These are phyloP conservation scores for Drosophila nr. perissopoda DNA, from an alignment of 2,888 invertebrate species.

Conservation along the genomic window DNA sequence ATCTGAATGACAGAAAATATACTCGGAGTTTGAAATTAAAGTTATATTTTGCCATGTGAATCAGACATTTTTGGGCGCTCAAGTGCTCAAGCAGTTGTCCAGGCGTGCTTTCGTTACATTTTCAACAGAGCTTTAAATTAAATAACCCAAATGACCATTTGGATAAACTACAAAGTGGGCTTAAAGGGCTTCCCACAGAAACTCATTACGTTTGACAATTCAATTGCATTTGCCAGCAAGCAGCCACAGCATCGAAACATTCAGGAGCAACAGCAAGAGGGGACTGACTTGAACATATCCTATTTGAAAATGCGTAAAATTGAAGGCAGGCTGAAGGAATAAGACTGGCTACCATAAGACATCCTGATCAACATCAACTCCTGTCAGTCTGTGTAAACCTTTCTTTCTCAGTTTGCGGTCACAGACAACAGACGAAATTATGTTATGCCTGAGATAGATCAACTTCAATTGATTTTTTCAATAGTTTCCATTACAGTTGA, in stretches of 20 bases:
- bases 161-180: conserved; percentile 35
- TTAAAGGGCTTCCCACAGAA: conserved; percentile 52
- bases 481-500: not conserved
- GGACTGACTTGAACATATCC: conserved; percentile 17
- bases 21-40: not conserved
- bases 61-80: not conserved
- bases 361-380: not conserved
- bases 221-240: conserved; percentile 43
- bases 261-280: not conserved
- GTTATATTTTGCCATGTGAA: not conserved
- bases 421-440: not conserved
- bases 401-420: not conserved
- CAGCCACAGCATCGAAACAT: conserved; percentile 14
- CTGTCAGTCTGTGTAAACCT: not conserved
- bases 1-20: not conserved
- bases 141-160: conserved; percentile 30
- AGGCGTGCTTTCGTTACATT: conserved; percentile 3
- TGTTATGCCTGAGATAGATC: not conserved
- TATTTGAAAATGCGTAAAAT: not conserved
- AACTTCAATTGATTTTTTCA: not conserved
- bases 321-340: not conserved
- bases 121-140: conserved; percentile 11
- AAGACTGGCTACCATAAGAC: not conserved
- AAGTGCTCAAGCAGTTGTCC: not conserved
- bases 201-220: conserved; percentile 64